Evolutionary conservation across 2,888 invertebrate species (phyloP), one percentile per base, ranked within the genome.

Genomic region (Yponomeuta malinellus): DNA sequence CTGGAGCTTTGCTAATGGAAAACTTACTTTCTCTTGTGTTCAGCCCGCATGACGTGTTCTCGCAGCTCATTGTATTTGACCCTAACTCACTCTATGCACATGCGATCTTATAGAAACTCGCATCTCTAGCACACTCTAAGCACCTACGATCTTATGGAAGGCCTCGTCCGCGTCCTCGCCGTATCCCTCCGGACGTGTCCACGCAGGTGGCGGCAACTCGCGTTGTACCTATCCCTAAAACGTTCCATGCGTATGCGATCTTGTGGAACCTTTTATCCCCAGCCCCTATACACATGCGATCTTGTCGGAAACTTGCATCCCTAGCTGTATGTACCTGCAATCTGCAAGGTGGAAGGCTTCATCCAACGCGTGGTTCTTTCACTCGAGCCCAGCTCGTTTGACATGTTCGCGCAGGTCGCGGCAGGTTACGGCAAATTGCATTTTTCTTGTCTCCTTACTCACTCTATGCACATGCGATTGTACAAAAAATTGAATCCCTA

Each of bases 381-480:
- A 95, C 78, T 98, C 97, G 71, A 95, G 94, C 83, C 98, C 98
- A 0, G 95, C 94, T 69, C 96, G 93, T 88, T 98, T 98, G 0
- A 98, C 94, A 79, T 97, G 96, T 74, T 96, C 96, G n/a, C 98
- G 92, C 72, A 98, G 90, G 75, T 98, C 98, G 79, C 97, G 96
- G 23, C 23, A 23, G 23, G 23, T 23, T 23, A 23, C 23, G 1
- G 77, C 97, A 97, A 70, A 96, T 95, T 74, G 94, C 94, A 79
- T 95, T 95, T 78, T 97, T 96, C 84, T 98, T 97, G 83, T 98
- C 98, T 73, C 96, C 94, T 23, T 23, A 23, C 23, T 23, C 0
- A 23, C 23, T 23, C 23, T 23, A 23, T 23, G 23, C 23, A 23
- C 23, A 23, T 23, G 23, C 23, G 23, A 23, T 23, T 23, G 23